phyloP scores from a whole-genome alignment of 2,113 vertebrate genomes.

The Laterallus jamaicensis region DNA sequence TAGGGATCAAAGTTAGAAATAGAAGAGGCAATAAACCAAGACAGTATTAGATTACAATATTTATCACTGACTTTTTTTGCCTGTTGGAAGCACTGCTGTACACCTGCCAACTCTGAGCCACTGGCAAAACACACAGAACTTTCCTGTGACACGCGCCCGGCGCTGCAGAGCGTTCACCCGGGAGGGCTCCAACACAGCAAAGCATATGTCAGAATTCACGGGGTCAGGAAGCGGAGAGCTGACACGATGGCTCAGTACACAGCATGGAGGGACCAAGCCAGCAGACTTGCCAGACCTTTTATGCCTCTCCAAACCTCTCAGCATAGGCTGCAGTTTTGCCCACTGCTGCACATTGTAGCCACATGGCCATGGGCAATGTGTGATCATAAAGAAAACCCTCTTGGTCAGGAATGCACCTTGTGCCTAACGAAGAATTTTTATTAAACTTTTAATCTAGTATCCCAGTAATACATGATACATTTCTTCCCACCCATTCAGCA shows the following conservation, averaged over 20 bases:
- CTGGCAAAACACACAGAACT: neutral
- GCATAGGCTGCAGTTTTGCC: neutral
- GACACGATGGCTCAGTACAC: neutral
- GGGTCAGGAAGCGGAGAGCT: neutral
- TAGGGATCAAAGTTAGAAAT: neutral
- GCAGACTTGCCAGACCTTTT: conserved; percentile 24
- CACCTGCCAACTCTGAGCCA: neutral
- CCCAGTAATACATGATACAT: neutral
- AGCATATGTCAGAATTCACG: conserved; percentile 14
- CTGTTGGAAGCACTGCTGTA: neutral
- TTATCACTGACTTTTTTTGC: neutral
- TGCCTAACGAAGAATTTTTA: neutral
- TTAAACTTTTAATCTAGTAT: neutral
- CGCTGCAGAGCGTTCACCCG: neutral
- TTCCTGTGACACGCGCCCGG: neutral
- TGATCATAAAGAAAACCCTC: neutral
- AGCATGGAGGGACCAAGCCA: neutral
- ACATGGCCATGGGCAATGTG: neutral
- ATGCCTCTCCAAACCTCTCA: neutral
- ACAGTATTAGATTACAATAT: neutral
- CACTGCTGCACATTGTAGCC: neutral
- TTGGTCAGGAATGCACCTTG: neutral
- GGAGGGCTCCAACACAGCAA: conserved; percentile 8
- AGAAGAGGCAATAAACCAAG: neutral
- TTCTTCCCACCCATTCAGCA: neutral